Conservation (phyloP, 2,797 vertebrate species). For the Oceanodroma leucorhoa region DNA sequence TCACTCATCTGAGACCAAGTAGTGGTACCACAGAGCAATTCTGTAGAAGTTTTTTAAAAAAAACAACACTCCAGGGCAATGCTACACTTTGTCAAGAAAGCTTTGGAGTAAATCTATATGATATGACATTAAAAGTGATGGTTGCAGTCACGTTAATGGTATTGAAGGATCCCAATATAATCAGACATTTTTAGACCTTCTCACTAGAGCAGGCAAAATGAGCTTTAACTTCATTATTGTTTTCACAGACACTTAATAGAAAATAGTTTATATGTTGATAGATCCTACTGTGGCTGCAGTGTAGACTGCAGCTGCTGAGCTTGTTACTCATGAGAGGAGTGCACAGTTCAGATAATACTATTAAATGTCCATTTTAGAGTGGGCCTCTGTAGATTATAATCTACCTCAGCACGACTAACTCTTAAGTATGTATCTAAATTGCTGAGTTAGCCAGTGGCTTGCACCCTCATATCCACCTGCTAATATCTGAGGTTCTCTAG, state of each 20-base stretch:
- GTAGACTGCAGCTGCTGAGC: background rate
- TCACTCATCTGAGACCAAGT: background rate
- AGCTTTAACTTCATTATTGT: background rate
- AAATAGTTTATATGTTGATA: background rate
- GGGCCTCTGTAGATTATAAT: background rate
- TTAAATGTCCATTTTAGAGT: background rate
- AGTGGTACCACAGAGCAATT: background rate
- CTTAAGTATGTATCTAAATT: background rate
- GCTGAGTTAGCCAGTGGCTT: background rate
- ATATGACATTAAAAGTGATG: background rate
- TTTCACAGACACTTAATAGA: background rate
- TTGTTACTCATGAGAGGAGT: background rate
- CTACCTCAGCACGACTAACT: background rate
- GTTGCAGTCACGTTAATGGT: background rate
- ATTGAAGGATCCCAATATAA: background rate
- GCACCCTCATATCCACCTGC: background rate
- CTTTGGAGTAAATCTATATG: background rate
- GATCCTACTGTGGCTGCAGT: background rate
- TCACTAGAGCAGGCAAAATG: background rate
- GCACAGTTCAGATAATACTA: background rate
- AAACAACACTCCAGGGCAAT: background rate
- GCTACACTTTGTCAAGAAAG: background rate
- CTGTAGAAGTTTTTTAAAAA: background rate
- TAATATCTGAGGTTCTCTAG: background rate
- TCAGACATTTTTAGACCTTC: background rate